phyloP scores from a whole-genome alignment of 2,888 invertebrate species.

The Diaphora mendica region DNA sequence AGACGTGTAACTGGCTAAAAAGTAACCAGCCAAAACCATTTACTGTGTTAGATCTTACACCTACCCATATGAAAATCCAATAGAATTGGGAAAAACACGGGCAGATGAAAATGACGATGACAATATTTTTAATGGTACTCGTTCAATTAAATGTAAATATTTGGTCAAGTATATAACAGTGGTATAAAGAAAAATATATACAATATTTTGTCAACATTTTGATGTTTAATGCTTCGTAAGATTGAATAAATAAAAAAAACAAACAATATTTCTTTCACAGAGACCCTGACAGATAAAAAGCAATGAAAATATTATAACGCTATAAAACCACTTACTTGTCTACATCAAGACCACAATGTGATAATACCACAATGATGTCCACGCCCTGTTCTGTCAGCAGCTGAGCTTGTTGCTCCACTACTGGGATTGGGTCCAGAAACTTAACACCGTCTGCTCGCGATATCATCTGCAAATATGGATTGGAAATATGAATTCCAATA shows the following conservation, averaged over 20 bases:
- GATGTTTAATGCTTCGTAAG: too few relatives aligned
- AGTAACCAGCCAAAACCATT: too few relatives aligned
- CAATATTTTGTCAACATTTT: too few relatives aligned
- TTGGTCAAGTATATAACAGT: not conserved
- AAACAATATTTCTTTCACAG: not conserved
- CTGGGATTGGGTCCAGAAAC: slow-evolving; percentile 89
- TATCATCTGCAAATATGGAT: slow-evolving; percentile 75
- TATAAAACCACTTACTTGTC: slow-evolving; percentile 79
- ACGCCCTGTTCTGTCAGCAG: slow-evolving; percentile 88
- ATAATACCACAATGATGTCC: slow-evolving; percentile 92
- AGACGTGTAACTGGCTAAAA: too few relatives aligned
- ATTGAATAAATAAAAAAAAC: too few relatives aligned
- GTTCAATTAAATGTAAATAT: not conserved
- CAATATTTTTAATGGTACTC: not conserved
- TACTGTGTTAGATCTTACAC: too few relatives aligned
- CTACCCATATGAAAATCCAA: too few relatives aligned
- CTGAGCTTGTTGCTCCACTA: slow-evolving; percentile 88
- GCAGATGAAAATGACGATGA: too few relatives aligned
- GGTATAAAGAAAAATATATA: not conserved
- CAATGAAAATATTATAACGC: not conserved
- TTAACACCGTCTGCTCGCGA: slow-evolving; percentile 87
- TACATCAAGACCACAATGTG: slow-evolving; percentile 92
- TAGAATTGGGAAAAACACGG: too few relatives aligned
- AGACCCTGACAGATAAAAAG: not conserved
- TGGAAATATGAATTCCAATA: slow-evolving; percentile 1